phyloP scores from a whole-genome alignment of 2,113 vertebrate species.

The Alethe castanea region DNA sequence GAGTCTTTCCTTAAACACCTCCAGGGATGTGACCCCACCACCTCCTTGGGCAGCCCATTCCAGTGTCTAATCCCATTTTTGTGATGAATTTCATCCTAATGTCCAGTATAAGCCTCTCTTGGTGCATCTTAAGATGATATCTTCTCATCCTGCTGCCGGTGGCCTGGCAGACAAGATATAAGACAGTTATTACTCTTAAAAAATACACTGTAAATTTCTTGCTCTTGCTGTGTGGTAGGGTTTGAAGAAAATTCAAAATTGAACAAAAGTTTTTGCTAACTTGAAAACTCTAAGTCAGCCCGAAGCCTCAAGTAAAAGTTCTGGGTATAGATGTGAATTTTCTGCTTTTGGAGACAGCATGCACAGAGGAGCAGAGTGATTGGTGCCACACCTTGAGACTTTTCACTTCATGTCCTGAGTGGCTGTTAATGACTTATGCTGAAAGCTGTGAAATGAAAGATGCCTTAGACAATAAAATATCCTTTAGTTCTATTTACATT shows the following conservation, averaged over 20 bases:
- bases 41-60: neutral
- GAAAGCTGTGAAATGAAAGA: neutral
- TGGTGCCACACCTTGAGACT: neutral
- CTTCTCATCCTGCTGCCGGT: neutral
- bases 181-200: neutral
- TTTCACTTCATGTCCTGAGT: neutral
- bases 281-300: neutral
- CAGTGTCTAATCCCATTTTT: neutral
- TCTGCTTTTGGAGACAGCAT: neutral
- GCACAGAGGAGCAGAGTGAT: neutral
- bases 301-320: neutral
- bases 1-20: neutral
- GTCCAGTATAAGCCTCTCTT: neutral
- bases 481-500: neutral
- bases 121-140: neutral
- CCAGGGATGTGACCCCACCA: too few relatives aligned
- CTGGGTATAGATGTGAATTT: neutral
- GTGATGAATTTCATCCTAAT: neutral
- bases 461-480: neutral
- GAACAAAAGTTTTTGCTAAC: neutral
- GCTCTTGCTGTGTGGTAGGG: neutral
- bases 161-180: neutral
- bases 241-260: neutral
- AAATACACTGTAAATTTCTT: neutral
- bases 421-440: neutral